Evolutionary conservation across 1,140 invertebrate genomes (phyloP), one percentile per base, ranked within the genome.

Genomic region (Sarcophaga bullata): DNA sequence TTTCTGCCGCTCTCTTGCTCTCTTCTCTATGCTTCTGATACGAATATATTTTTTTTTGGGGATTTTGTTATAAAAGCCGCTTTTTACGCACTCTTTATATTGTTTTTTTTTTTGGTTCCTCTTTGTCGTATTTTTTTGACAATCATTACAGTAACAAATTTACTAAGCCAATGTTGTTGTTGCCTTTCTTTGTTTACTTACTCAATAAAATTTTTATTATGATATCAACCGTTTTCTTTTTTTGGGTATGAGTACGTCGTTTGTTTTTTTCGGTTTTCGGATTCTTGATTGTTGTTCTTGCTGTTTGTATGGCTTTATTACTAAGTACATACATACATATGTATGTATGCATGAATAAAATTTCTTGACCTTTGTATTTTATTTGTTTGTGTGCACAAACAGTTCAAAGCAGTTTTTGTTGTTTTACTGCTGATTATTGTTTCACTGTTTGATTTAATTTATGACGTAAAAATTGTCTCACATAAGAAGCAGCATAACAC

Each of bases 151-250:
- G 19, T 8, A 68, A 68, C n/a, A 68, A 68, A 25, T 19, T n/a
- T 58, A 58, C n/a, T 58, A 7, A 58, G 15, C 10, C 62, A 68
- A 11, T 19, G 73, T 80, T 48, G 46, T 25, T 49, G 81, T 17
- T 72, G 49, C 80, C n/a, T 46, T 78, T 82, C 17, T 25, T 75
- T 83, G 46, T 83, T 80, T 83, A 87, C 87, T 89, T 89, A 89
- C 87, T 89, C 87, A 89, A 89, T 89, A 89, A 86, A 87, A 88
- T 85, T 87, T 88, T 87, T 89, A 88, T 89, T 89, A 89, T 88
- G 86, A 88, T 89, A 88, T 88, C 85, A 87, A 81, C 46, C 47
- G 52, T 52, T 52, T 62, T 52, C 17, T 1, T 37, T 80, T 72
- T 46, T 76, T 75, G 19, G 25, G 6, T 17, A 47, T 37, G 25